Conservation (phyloP, 2,888 invertebrate species). For the Trachelus stipa region DNA sequence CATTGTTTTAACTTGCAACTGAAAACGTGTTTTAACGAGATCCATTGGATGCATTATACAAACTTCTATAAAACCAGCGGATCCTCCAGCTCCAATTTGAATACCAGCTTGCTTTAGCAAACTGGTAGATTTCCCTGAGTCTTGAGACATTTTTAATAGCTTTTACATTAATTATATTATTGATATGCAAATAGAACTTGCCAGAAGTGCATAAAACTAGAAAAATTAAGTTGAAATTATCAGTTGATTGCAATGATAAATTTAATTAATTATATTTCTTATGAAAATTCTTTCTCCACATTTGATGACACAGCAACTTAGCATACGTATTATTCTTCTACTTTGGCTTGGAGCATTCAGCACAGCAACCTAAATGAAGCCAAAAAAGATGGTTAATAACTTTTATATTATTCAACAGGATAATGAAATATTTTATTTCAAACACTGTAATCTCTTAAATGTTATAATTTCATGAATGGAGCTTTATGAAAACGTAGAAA, state of each 20-base stretch:
- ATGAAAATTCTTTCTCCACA: not conserved
- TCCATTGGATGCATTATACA: constrained; percentile 97
- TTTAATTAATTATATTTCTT: not conserved
- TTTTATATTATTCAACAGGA: not conserved
- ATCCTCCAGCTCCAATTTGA: constrained; percentile 89
- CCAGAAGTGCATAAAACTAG: too few species aligned
- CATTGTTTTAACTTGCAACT: constrained; percentile 74
- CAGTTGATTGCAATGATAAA: not conserved
- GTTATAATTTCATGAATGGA: too few species aligned
- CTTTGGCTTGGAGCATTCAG: not conserved
- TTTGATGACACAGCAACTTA: not conserved
- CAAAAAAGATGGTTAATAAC: not conserved
- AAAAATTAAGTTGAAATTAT: not conserved
- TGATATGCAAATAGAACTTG: not conserved
- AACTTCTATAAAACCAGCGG: constrained; percentile 92
- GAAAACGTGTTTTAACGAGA: constrained; percentile 90
- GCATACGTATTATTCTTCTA: not conserved
- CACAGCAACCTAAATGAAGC: not conserved
- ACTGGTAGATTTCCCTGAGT: constrained; percentile 23
- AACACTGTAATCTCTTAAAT: too few species aligned
- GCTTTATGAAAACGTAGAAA: too few species aligned
- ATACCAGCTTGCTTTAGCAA: constrained; percentile 78
- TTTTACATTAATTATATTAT: not conserved
- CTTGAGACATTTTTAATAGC: constrained; percentile 26
- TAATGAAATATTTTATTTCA: too few species aligned